These are phyloP conservation scores for Corynorhinus townsendii DNA, from an alignment of 2,113 vertebrate species.

Conservation along the genomic window DNA sequence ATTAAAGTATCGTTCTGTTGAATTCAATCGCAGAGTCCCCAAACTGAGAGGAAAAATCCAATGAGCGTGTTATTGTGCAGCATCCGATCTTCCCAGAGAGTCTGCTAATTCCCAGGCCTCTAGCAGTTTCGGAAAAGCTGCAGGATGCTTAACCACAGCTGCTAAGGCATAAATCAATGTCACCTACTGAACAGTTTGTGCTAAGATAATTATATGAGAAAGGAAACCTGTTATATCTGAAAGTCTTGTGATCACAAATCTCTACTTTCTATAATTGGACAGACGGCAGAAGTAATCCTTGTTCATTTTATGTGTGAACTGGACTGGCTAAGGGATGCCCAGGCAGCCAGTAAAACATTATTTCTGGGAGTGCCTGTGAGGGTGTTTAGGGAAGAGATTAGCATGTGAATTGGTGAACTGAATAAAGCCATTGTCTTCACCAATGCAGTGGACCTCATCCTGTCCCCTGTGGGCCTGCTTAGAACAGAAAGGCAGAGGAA, in stretches of 20 bases:
- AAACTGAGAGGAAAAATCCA: background rate
- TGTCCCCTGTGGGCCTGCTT: background rate
- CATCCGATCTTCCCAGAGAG: background rate
- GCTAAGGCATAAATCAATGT: background rate
- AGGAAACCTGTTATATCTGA: background rate
- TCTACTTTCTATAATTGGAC: background rate
- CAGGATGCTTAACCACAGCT: no score
- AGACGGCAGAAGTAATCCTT: background rate
- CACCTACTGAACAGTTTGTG: background rate
- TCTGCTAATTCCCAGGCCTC: background rate
- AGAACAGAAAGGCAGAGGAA: background rate
- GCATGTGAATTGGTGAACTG: background rate
- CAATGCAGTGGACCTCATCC: fast-evolving
- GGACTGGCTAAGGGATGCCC: background rate
- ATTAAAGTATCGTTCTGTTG: background rate
- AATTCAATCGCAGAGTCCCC: background rate
- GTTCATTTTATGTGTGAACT: background rate
- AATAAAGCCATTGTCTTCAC: background rate
- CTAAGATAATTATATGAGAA: background rate
- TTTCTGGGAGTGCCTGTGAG: background rate
- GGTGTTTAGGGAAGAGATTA: background rate
- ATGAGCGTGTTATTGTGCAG: background rate
- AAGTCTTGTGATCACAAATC: background rate
- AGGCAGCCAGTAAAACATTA: background rate
- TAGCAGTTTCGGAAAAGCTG: background rate